Evolutionary conservation across 2,797 vertebrate genomes (phyloP).

Genomic region (Acanthopagrus latus): DNA sequence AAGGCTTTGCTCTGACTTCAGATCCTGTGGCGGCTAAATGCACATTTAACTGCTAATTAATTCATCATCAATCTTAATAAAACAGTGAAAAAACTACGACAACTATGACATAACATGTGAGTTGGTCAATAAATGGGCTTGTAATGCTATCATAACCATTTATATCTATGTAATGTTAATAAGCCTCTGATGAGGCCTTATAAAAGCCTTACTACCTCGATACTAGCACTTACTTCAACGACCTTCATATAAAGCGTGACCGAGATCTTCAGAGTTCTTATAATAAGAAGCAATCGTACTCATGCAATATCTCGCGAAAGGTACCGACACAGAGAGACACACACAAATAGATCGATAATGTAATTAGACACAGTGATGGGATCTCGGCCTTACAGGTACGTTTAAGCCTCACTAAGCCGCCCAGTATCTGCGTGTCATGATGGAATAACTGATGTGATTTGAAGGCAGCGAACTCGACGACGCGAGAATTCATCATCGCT

Average conservation of each 20-base stretch:
- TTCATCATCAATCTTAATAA: too few species aligned
- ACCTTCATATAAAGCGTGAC: background rate
- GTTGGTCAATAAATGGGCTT: too few species aligned
- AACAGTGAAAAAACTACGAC: too few species aligned
- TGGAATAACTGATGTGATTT: slow-evolving; percentile 29
- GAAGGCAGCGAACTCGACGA: slow-evolving; percentile 14
- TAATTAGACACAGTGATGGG: slow-evolving; percentile 33
- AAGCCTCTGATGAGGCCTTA: too few species aligned
- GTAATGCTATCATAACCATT: too few species aligned
- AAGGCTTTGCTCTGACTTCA: too few species aligned
- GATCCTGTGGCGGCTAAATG: too few species aligned
- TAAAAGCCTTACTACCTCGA: too few species aligned
- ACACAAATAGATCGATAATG: slow-evolving; percentile 45
- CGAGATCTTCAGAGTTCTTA: background rate
- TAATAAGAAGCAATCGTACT: background rate
- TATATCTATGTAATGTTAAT: too few species aligned
- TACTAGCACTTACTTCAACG: too few species aligned
- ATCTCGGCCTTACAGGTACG: slow-evolving; percentile 35
- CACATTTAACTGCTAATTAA: too few species aligned
- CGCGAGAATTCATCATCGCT: background rate
- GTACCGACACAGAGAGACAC: background rate
- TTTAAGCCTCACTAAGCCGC: slow-evolving; percentile 25
- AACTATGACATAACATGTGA: too few species aligned
- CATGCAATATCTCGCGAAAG: slow-evolving; percentile 18
- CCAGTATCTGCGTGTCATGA: background rate